Evolutionary conservation across 2,888 invertebrate species (phyloP).

Genomic region (Oscheius sp.): DNA sequence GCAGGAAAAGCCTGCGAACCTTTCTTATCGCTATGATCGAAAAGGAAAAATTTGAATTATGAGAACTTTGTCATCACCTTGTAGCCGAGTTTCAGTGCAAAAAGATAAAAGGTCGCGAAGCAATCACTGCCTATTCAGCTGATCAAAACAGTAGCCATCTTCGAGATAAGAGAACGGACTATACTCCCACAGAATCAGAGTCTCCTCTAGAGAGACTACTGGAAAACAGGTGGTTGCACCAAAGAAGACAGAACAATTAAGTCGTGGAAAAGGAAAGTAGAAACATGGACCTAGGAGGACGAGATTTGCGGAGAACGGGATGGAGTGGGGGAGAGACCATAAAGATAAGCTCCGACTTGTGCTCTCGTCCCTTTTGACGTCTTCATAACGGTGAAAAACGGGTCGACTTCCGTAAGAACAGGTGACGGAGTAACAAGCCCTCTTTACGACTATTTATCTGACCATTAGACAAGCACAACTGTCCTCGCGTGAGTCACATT

Average conservation of each 20-base stretch:
- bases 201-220: not conserved
- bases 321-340: slow-evolving; percentile 11
- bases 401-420: slow-evolving; percentile 1
- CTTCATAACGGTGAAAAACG: not conserved
- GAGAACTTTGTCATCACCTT: too few relatives aligned
- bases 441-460: too few relatives aligned
- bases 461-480: not conserved
- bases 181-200: not conserved
- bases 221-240: not conserved
- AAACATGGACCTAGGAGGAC: not conserved
- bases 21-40: too few relatives aligned
- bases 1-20: too few relatives aligned
- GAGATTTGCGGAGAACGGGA: slow-evolving; percentile 8
- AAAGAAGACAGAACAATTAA: not conserved
- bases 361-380: slow-evolving; percentile 19
- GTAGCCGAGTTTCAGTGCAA: too few relatives aligned
- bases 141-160: too few relatives aligned
- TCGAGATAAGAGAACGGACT: not conserved
- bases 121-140: too few relatives aligned
- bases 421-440: not conserved
- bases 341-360: slow-evolving; percentile 24
- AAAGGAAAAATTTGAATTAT: too few relatives aligned
- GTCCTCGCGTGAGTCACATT: not conserved
- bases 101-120: too few relatives aligned
- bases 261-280: not conserved